A percentile compares a stretch with the other conserved stretches of the same genome.
Evolutionary conservation across 2,888 invertebrate species (phyloP).

Genomic region (Minunthozetes semirufus): DNA sequence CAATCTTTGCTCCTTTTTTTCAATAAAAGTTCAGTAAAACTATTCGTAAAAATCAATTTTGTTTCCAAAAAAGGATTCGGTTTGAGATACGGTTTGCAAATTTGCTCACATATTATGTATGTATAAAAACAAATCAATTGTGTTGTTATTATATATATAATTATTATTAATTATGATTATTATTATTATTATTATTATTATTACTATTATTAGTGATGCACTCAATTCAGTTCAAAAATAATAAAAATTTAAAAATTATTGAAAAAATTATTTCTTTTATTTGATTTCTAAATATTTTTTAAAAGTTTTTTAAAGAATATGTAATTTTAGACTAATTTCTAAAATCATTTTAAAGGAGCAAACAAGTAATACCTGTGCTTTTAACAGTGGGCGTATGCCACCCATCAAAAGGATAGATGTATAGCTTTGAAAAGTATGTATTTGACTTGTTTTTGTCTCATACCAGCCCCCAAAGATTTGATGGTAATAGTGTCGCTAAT

Average conservation of each 20-base stretch:
- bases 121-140: slow-evolving; percentile 11
- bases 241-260: slow-evolving; percentile 9
- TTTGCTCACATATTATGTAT: slow-evolving; percentile 29
- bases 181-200: not conserved
- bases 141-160: slow-evolving; percentile 22
- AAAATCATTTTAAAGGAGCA: too few relatives aligned
- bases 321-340: too few relatives aligned
- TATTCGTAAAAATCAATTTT: not conserved
- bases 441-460: too few relatives aligned
- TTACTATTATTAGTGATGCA: slow-evolving; percentile 19
- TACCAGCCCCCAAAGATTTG: too few relatives aligned
- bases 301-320: too few relatives aligned
- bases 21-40: not conserved
- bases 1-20: not conserved
- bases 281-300: too few relatives aligned
- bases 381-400: too few relatives aligned
- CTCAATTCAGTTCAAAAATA: slow-evolving; percentile 30
- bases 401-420: too few relatives aligned
- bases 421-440: too few relatives aligned
- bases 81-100: slow-evolving; percentile 18
- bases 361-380: too few relatives aligned
- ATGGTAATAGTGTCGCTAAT: too few relatives aligned
- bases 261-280: not conserved
- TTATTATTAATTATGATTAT: not conserved
- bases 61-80: not conserved